Conservation (phyloP, 1,140 invertebrate species). For the Penaeus chinensis region DNA sequence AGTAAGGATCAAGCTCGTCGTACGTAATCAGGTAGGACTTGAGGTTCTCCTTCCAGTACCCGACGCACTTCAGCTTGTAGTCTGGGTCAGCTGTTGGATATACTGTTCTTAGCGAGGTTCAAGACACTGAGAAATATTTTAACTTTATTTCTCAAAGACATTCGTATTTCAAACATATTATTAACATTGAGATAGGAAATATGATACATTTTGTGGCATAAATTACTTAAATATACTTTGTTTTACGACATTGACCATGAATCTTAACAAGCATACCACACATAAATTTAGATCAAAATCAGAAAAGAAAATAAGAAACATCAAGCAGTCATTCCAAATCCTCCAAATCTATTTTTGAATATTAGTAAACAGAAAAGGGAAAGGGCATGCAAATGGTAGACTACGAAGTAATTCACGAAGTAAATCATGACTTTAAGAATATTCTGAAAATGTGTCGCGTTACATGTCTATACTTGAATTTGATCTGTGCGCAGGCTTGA, state of each 20-base stretch:
- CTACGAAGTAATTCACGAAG: too few species aligned
- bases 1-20: slow-evolving; percentile 94
- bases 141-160: neutral
- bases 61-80: slow-evolving; percentile 96
- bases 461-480: neutral
- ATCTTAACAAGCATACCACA: neutral
- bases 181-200: slow-evolving; percentile 5
- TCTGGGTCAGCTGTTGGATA: slow-evolving; percentile 84
- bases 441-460: too few species aligned
- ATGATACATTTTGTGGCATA: slow-evolving; percentile 20
- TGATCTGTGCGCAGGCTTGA: neutral
- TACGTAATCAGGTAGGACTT: slow-evolving; percentile 97
- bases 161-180: neutral
- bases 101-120: neutral
- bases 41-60: slow-evolving; percentile 97
- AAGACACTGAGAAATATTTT: too few species aligned
- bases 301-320: too few species aligned
- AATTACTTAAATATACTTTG: neutral
- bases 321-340: too few species aligned
- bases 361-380: too few species aligned
- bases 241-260: neutral
- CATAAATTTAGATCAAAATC: too few species aligned
- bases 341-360: too few species aligned
- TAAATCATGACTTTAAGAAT: too few species aligned
- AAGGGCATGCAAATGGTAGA: too few species aligned